These are phyloP conservation scores for Seriola dumerili DNA, from an alignment of 2,113 vertebrate species.

Conservation along the genomic window DNA sequence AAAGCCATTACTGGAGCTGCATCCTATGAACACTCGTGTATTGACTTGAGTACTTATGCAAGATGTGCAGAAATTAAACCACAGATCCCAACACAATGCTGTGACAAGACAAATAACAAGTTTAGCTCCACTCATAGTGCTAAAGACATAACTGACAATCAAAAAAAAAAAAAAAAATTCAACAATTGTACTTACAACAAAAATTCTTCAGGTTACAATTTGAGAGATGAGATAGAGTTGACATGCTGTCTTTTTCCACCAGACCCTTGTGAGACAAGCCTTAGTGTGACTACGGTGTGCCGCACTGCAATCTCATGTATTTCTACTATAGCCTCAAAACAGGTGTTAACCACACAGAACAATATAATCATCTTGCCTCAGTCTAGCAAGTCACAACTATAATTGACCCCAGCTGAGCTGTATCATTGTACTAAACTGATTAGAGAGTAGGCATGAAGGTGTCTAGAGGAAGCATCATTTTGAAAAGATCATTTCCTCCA, in stretches of 20 bases:
- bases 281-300: not conserved
- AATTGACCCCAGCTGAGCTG: not conserved
- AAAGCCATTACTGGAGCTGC: not conserved
- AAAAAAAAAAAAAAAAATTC: not conserved
- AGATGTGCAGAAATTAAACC: not conserved
- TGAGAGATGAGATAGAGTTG: not conserved
- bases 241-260: not conserved
- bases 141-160: not conserved
- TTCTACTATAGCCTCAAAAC: not conserved
- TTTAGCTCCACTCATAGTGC: not conserved
- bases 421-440: not conserved
- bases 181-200: not conserved
- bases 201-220: not conserved
- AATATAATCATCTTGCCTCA: not conserved
- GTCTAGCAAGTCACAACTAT: not conserved
- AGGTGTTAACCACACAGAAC: not conserved
- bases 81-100: not conserved
- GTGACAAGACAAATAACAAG: not conserved
- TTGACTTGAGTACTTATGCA: constrained; percentile 1
- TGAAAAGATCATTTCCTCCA: not conserved
- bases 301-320: not conserved
- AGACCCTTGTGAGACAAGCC: too few species aligned
- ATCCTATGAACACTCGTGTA: not conserved
- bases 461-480: not conserved
- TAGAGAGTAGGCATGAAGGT: not conserved